A percentile compares a stretch with the other conserved stretches of the same genome.
These are phyloP conservation scores for Rhipidura dahli DNA, from an alignment of 2,113 vertebrate species.

Conservation along the genomic window DNA sequence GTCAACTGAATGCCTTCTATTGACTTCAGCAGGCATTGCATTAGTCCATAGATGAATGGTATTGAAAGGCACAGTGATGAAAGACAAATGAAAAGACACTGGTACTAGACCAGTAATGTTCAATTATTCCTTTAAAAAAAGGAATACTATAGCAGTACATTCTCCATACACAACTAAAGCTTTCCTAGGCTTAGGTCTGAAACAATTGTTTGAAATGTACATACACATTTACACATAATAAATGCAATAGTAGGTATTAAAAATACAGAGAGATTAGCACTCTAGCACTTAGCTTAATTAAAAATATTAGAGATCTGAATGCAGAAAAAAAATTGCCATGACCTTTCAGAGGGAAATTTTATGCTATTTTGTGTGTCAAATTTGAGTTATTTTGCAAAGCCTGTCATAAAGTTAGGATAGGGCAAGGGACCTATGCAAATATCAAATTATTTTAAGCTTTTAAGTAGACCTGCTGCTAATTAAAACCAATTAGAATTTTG, in stretches of 20 bases:
- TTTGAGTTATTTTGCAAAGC: background rate
- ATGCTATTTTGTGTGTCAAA: background rate
- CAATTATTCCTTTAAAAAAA: background rate
- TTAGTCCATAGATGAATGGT: constrained; percentile 54
- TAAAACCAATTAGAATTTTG: background rate
- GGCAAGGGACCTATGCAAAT: background rate
- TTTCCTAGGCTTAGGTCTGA: background rate
- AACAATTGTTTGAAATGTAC: background rate
- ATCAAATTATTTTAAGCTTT: background rate
- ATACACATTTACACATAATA: background rate
- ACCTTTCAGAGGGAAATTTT: background rate
- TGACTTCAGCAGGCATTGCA: constrained; percentile 33
- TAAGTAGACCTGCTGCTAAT: background rate
- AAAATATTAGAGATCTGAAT: background rate
- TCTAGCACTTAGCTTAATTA: background rate
- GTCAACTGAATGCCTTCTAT: constrained; percentile 59
- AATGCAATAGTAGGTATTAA: background rate
- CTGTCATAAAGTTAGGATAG: background rate
- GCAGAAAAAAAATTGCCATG: background rate
- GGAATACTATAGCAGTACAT: background rate
- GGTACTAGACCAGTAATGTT: background rate
- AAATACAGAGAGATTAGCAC: background rate
- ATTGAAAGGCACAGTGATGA: constrained; percentile 51
- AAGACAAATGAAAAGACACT: constrained; percentile 44
- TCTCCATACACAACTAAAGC: background rate